Evolutionary conservation across 1,140 invertebrate species (phyloP).

Genomic region (Ceratina australensis): DNA sequence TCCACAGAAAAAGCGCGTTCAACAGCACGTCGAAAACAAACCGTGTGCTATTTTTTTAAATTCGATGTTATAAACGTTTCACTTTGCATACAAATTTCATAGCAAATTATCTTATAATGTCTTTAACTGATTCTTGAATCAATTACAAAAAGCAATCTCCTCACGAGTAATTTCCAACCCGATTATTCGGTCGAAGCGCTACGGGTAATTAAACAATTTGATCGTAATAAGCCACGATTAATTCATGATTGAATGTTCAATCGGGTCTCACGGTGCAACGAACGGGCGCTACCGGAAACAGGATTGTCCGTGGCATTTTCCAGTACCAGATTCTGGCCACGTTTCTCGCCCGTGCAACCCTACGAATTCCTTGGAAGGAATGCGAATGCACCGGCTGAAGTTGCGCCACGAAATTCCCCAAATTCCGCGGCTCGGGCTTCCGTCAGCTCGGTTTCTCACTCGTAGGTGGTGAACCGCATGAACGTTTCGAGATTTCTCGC

Average conservation of each 20-base stretch:
- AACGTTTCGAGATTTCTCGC: background rate
- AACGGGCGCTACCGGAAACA: background rate
- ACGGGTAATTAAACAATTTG: no score
- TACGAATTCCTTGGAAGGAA: constrained; percentile 32
- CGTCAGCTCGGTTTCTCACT: background rate
- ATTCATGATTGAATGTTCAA: background rate
- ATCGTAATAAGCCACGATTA: background rate
- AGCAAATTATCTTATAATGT: no score
- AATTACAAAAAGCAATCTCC: background rate
- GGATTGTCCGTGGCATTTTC: background rate
- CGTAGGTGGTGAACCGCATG: background rate
- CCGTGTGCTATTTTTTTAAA: no score
- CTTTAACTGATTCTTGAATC: no score
- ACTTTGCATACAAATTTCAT: no score
- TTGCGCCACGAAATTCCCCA: constrained; percentile 4
- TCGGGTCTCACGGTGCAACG: background rate
- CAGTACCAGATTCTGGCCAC: constrained; percentile 24
- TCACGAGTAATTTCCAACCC: background rate
- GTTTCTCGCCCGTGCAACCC: constrained; percentile 2
- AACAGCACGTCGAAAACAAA: no score
- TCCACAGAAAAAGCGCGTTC: no score
- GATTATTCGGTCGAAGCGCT: no score
- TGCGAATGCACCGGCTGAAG: constrained; percentile 8
- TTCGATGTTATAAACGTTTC: no score
- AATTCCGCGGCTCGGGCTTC: constrained; percentile 4